These are phyloP conservation scores for Semibalanus balanoides DNA, from an alignment of 1,140 invertebrate species.

Conservation along the genomic window DNA sequence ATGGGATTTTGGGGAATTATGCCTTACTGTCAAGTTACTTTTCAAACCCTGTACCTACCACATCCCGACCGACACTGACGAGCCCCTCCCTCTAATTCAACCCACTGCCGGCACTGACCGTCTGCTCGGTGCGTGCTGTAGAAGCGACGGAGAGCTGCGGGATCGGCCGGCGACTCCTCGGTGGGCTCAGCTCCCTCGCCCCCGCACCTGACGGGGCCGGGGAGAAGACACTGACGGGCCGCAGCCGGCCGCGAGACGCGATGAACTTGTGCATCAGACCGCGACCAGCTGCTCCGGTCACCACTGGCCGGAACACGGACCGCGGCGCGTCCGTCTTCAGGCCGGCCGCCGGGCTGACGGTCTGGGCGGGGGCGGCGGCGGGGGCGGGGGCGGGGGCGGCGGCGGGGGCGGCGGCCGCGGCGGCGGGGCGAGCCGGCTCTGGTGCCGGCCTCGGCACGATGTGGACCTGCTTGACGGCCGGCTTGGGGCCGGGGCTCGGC, in stretches of 20 bases:
- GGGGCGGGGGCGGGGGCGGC: conserved; percentile 13
- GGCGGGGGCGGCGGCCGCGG: conserved; percentile 13
- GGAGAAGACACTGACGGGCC: conserved; percentile 22
- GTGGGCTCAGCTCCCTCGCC: background rate
- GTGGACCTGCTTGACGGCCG: conserved; percentile 8
- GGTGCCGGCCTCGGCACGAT: conserved; percentile 6
- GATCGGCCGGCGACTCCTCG: background rate
- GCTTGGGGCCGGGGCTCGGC: conserved; percentile 11
- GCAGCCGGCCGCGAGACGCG: conserved; percentile 49
- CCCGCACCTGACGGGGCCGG: too few species aligned
- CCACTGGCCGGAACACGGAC: conserved; percentile 10
- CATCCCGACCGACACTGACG: too few species aligned
- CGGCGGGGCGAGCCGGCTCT: conserved; percentile 9
- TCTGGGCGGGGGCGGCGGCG: conserved; percentile 7
- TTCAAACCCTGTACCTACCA: too few species aligned
- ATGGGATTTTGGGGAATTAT: too few species aligned
- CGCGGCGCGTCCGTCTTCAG: conserved; percentile 11
- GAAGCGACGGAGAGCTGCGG: too few species aligned
- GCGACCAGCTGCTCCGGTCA: conserved; percentile 15
- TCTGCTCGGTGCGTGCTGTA: too few species aligned
- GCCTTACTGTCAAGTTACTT: too few species aligned
- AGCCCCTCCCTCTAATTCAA: too few species aligned
- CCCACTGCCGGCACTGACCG: too few species aligned
- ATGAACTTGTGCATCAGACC: conserved; percentile 62
- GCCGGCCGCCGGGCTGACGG: conserved; percentile 13